Conservation (phyloP, 2,888 invertebrate genomes). For the Drosophila villosipedis region DNA sequence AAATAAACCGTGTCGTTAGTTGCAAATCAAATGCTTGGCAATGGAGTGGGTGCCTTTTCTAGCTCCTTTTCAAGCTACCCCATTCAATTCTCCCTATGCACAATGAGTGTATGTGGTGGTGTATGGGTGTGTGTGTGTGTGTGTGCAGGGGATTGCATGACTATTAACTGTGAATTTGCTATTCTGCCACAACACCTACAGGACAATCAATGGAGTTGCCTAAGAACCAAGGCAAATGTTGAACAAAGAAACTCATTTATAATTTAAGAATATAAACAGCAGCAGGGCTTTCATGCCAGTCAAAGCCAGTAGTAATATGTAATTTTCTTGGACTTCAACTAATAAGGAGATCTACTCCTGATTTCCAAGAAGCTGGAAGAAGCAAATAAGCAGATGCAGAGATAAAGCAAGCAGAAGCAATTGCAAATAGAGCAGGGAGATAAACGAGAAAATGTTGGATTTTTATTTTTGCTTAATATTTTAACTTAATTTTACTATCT, state of each 20-base stretch:
- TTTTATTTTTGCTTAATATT: background rate
- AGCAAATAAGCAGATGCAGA: background rate
- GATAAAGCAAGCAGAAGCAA: background rate
- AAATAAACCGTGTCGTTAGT: conserved; percentile 50
- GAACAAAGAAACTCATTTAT: background rate
- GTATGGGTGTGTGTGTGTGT: background rate
- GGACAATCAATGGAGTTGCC: conserved; percentile 7
- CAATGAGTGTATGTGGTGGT: conserved; percentile 1
- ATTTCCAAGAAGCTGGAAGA: background rate
- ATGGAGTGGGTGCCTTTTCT: conserved; percentile 14
- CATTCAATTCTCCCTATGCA: conserved; percentile 19
- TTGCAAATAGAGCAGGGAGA: background rate
- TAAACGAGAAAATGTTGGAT: background rate
- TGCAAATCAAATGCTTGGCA: conserved; percentile 61
- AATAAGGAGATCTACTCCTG: too few species aligned
- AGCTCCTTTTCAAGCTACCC: conserved; percentile 8
- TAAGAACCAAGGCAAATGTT: conserved; percentile 14
- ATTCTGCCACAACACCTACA: conserved; percentile 22
- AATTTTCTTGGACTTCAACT: background rate
- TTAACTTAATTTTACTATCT: background rate
- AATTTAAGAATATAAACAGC: conserved; percentile 3
- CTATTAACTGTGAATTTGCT: conserved; percentile 40
- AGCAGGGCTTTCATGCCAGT: background rate
- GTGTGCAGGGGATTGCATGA: conserved; percentile 44
- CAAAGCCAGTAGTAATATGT: background rate